Percentiles rank a stretch among this genome's conserved stretches.
Conservation (phyloP, 2,888 invertebrate genomes). For the Noctuana brunneofusca region DNA sequence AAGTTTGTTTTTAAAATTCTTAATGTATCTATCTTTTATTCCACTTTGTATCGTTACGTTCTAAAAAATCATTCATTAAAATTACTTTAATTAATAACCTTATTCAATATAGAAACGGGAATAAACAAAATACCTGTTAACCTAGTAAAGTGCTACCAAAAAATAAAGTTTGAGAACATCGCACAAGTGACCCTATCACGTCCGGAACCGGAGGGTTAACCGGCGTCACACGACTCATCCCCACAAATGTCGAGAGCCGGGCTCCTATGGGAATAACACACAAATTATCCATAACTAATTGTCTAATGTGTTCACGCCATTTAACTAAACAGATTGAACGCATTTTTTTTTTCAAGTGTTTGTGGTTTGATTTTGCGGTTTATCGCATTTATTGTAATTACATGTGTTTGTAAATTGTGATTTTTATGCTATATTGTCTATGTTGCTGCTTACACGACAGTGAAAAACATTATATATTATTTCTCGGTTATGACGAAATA, state of each 20-base stretch:
- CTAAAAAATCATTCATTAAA: no score
- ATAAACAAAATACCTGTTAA: no score
- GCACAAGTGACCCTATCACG: conserved; percentile 41
- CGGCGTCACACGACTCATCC: conserved; percentile 50
- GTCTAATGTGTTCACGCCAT: conserved; percentile 72
- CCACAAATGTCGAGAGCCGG: conserved; percentile 38
- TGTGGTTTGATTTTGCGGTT: conserved; percentile 24
- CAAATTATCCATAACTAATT: conserved; percentile 76
- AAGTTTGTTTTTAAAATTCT: conserved; percentile 42
- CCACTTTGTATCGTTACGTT: no score
- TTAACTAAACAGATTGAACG: conserved; percentile 69
- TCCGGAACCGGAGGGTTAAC: conserved; percentile 53
- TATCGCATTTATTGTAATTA: conserved; percentile 11
- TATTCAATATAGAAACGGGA: no score
- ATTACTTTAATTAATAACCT: no score
- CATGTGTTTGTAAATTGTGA: neutral
- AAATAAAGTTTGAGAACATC: conserved; percentile 49
- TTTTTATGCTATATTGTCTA: no score
- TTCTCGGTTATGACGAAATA: no score
- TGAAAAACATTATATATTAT: no score
- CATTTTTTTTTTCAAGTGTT: conserved; percentile 32
- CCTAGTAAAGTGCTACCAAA: no score
- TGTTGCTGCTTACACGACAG: no score
- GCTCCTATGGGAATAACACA: conserved; percentile 76
- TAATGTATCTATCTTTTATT: neutral